Percentiles rank a stretch among this genome's conserved stretches.
These are phyloP conservation scores for Venturia canescens DNA, from an alignment of 1,140 invertebrate genomes.

Conservation along the genomic window DNA sequence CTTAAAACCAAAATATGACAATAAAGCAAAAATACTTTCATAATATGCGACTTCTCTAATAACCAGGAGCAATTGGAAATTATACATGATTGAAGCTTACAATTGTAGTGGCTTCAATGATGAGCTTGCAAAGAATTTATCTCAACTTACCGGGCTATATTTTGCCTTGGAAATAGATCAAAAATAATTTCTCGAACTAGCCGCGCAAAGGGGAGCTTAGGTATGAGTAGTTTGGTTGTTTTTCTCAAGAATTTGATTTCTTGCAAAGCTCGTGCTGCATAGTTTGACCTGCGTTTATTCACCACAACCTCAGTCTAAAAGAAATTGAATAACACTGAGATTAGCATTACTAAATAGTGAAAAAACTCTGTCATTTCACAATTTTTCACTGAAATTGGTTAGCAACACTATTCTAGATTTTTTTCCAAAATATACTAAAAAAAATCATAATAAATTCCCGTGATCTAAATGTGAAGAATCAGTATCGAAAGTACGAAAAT, in stretches of 20 bases:
- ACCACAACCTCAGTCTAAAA: conserved; percentile 50
- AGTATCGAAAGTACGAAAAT: too few relatives aligned
- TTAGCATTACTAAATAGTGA: neutral
- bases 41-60: too few relatives aligned
- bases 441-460: too few relatives aligned
- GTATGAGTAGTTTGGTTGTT: conserved; percentile 60
- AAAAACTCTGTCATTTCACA: conserved; percentile 4
- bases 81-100: too few relatives aligned
- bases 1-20: too few relatives aligned
- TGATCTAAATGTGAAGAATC: too few relatives aligned
- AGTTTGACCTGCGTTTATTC: conserved; percentile 34
- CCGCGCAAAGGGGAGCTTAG: conserved; percentile 60
- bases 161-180: conserved; percentile 54
- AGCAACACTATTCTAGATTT: neutral
- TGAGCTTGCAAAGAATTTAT: neutral
- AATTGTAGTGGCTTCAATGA: too few relatives aligned
- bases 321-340: neutral
- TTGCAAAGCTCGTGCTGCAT: conserved; percentile 37
- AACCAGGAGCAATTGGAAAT: too few relatives aligned
- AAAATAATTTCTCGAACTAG: conserved; percentile 60
- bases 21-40: too few relatives aligned
- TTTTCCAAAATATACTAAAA: too few relatives aligned
- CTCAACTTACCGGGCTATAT: conserved; percentile 43
- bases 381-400: too few relatives aligned
- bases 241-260: conserved; percentile 61